phyloP scores from a whole-genome alignment of 2,797 vertebrate species.

The Acrossocheilus fasciatus region DNA sequence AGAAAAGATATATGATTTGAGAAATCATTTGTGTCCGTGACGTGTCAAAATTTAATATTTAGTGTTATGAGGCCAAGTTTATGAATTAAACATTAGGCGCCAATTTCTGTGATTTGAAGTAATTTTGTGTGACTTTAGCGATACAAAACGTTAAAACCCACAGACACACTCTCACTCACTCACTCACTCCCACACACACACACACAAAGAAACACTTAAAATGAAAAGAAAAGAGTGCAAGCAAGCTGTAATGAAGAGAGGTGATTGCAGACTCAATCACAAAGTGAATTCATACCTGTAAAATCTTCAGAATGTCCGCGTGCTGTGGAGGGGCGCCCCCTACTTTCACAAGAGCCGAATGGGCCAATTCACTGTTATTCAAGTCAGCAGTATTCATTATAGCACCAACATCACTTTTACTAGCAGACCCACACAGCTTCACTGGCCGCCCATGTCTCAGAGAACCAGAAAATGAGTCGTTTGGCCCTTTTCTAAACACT shows the following conservation, averaged over 20 bases:
- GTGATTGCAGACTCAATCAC: conserved; percentile 58
- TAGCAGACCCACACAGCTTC: conserved; percentile 98
- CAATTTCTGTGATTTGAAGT: background rate
- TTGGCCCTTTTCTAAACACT: background rate
- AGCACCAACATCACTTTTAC: conserved; percentile 74
- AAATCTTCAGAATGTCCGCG: conserved; percentile 95
- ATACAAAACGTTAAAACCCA: background rate
- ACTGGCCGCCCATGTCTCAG: conserved; percentile 73
- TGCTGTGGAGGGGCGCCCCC: conserved; percentile 99
- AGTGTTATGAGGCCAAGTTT: background rate
- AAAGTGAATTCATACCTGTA: conserved; percentile 88
- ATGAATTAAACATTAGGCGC: background rate
- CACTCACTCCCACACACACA: too few species aligned
- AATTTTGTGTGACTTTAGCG: background rate
- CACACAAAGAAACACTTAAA: background rate
- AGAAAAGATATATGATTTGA: background rate
- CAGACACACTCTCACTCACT: conserved; percentile 4
- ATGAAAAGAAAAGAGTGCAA: conserved; percentile 45
- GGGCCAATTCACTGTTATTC: conserved; percentile 89
- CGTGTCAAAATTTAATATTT: too few species aligned
- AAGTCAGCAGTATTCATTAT: conserved; percentile 80
- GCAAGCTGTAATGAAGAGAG: conserved; percentile 53
- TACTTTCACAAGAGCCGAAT: conserved; percentile 86
- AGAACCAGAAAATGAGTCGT: background rate
- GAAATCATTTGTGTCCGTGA: background rate